Conservation (phyloP, 1,140 invertebrate species). For the Mycetomoellerius zeteki region DNA sequence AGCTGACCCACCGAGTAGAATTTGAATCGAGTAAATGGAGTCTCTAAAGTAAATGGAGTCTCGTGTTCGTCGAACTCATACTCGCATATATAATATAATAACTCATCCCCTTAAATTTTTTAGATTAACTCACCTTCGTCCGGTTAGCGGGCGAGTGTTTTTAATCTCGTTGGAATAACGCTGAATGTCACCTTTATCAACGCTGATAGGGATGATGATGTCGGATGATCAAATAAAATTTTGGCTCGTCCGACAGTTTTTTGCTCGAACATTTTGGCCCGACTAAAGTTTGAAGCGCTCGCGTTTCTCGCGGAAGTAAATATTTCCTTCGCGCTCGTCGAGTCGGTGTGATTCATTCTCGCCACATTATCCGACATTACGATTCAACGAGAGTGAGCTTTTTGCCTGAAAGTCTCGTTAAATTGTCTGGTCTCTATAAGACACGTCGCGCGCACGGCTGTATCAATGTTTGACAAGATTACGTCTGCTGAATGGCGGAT, state of each 20-base stretch:
- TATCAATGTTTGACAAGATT: conserved; percentile 57
- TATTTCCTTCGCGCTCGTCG: conserved; percentile 55
- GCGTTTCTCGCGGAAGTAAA: conserved; percentile 48
- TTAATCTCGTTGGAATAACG: not conserved
- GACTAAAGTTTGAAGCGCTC: not conserved
- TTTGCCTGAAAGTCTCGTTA: conserved; percentile 52
- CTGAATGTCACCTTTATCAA: no score
- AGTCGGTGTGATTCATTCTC: conserved; percentile 52
- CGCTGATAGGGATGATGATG: not conserved
- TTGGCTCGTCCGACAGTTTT: not conserved
- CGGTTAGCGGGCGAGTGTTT: not conserved
- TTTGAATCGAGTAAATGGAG: conserved; percentile 6
- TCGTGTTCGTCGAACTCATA: not conserved
- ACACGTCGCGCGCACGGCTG: not conserved
- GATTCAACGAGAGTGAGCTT: conserved; percentile 48
- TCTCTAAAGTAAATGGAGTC: not conserved
- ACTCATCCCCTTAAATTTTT: conserved; percentile 2
- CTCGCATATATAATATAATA: not conserved
- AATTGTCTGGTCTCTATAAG: conserved; percentile 57
- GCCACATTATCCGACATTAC: conserved; percentile 42
- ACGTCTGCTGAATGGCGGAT: conserved; percentile 57
- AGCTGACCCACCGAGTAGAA: not conserved
- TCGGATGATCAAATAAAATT: conserved; percentile 32
- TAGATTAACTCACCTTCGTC: not conserved
- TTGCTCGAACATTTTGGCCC: not conserved